A percentile compares a stretch with the other conserved stretches of the same genome.
Conservation (phyloP, 2,888 invertebrate species). For the Leptinotarsa tumamoca region DNA sequence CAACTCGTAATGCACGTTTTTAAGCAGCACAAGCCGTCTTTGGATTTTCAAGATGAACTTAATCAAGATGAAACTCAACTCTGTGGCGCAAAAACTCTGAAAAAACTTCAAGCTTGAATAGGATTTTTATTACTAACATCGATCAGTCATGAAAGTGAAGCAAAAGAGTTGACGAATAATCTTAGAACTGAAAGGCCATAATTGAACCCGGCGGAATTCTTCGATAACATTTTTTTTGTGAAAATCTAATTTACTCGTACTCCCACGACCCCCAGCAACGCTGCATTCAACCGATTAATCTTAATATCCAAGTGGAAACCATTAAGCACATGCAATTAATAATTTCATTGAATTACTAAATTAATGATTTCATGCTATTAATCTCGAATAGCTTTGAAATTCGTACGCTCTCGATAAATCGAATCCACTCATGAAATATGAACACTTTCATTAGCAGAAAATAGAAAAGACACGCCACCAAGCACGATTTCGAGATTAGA, state of each 20-base stretch:
- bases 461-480: constrained; percentile 28
- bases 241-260: constrained; percentile 14
- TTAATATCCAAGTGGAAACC: constrained; percentile 47
- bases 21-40: too few species aligned
- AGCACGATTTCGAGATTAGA: constrained; percentile 21
- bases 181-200: neutral
- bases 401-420: constrained; percentile 43
- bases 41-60: too few species aligned
- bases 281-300: constrained; percentile 43
- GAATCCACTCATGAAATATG: constrained; percentile 36
- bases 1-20: too few species aligned
- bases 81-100: too few species aligned
- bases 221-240: neutral
- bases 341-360: constrained; percentile 46
- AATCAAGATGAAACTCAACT: too few species aligned
- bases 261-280: constrained; percentile 41
- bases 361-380: constrained; percentile 45
- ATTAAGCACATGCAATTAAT: constrained; percentile 50
- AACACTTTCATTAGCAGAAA: constrained; percentile 40
- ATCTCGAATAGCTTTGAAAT: constrained; percentile 43
- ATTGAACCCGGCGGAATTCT: neutral
- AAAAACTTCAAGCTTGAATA: too few species aligned
- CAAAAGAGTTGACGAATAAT: too few species aligned
- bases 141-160: neutral
- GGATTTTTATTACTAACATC: too few species aligned